A percentile compares a stretch with the other conserved stretches of the same genome.
Evolutionary conservation across 2,113 vertebrate genomes (phyloP).

Genomic region (Scatophagus argus): DNA sequence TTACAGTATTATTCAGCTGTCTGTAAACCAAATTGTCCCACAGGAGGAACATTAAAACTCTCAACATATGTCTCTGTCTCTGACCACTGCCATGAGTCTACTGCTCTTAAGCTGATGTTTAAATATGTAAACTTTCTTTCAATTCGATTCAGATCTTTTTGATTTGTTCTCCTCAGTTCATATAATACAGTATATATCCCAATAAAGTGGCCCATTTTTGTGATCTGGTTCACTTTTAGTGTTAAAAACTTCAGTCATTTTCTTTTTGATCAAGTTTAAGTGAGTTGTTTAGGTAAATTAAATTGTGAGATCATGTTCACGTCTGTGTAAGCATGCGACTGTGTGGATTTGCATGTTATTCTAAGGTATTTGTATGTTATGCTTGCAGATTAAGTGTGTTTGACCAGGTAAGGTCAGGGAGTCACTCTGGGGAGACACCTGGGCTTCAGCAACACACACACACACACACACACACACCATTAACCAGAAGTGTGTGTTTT

Average conservation of each 20-base stretch:
- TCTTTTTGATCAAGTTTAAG: no score
- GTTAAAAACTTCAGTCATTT: background rate
- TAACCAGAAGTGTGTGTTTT: slow-evolving; percentile 47
- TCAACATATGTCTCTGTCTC: background rate
- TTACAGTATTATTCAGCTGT: background rate
- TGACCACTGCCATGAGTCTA: background rate
- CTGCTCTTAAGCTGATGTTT: no score
- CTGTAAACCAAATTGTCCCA: background rate
- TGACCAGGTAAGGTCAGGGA: slow-evolving; percentile 66
- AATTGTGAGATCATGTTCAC: background rate
- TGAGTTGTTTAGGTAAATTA: no score
- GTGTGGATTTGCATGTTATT: slow-evolving; percentile 49
- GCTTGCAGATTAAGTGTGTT: slow-evolving; percentile 70
- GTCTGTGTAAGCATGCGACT: background rate
- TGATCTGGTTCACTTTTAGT: background rate
- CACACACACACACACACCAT: slow-evolving; percentile 40
- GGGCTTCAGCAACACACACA: slow-evolving; percentile 43
- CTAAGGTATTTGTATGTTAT: slow-evolving; percentile 51
- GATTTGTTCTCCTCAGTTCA: background rate
- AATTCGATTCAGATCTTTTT: no score
- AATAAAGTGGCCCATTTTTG: background rate
- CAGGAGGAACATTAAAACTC: background rate
- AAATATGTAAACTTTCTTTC: no score
- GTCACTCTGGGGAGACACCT: slow-evolving; percentile 58
- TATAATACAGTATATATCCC: background rate